Conservation (phyloP, 2,888 invertebrate species). For the Pristionchus exspectatus region DNA sequence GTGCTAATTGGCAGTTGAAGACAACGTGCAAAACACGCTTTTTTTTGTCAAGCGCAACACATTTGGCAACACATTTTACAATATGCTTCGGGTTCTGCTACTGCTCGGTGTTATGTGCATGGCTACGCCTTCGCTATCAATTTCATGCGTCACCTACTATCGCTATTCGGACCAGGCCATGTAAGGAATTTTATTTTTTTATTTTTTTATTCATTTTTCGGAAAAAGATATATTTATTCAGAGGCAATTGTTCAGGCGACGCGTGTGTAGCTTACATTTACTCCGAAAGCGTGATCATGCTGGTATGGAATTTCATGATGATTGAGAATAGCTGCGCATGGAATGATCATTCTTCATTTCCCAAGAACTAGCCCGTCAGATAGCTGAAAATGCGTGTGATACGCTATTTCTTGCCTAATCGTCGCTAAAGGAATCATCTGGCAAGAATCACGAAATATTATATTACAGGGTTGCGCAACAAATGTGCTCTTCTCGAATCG, state of each 20-base stretch:
- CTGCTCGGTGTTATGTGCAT: neutral
- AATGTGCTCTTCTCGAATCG: constrained; percentile 3
- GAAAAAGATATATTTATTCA: neutral
- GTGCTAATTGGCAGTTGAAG: neutral
- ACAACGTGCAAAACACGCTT: neutral
- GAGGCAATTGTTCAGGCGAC: neutral
- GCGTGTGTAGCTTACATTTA: neutral
- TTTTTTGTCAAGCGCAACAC: too few species aligned
- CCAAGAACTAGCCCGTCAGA: too few species aligned
- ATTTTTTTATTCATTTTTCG: too few species aligned
- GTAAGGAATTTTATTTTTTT: neutral
- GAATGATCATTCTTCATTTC: too few species aligned
- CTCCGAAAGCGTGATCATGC: neutral
- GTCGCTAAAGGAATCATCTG: too few species aligned
- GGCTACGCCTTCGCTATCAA: neutral
- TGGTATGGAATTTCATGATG: too few species aligned
- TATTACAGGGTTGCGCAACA: neutral
- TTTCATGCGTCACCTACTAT: neutral
- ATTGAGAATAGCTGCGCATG: too few species aligned
- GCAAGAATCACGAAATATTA: too few species aligned
- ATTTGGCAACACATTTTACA: neutral
- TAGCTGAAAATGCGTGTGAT: too few species aligned
- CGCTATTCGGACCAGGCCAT: neutral
- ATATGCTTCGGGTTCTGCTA: neutral
- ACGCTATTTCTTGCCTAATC: too few species aligned